These are phyloP conservation scores for Andrena praecox DNA, from an alignment of 2,888 invertebrate genomes.

Conservation along the genomic window DNA sequence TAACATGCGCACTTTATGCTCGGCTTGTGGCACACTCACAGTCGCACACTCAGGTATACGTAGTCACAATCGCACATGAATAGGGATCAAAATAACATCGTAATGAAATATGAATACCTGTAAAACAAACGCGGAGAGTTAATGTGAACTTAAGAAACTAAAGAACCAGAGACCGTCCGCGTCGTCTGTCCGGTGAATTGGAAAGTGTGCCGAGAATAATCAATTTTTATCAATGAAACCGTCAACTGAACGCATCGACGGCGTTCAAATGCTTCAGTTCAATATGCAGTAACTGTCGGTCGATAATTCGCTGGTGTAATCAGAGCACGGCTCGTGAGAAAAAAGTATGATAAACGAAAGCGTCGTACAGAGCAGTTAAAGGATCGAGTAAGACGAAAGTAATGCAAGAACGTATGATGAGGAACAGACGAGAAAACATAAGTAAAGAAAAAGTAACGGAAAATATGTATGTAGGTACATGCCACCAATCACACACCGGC, in stretches of 20 bases:
- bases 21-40: slow-evolving; percentile 59
- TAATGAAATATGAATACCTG: slow-evolving; percentile 38
- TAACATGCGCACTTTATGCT: slow-evolving; percentile 69
- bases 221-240: background rate
- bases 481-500: slow-evolving; percentile 75
- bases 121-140: slow-evolving; percentile 17
- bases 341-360: slow-evolving; percentile 16
- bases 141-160: slow-evolving; percentile 23
- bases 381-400: background rate
- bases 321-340: background rate
- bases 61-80: slow-evolving; percentile 54
- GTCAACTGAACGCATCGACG: too few species aligned
- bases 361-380: slow-evolving; percentile 10
- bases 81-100: slow-evolving; percentile 31
- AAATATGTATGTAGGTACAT: slow-evolving; percentile 64
- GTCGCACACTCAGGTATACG: slow-evolving; percentile 60
- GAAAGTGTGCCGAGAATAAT: background rate
- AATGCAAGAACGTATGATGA: slow-evolving; percentile 4
- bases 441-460: slow-evolving; percentile 62
- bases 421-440: background rate
- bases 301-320: background rate
- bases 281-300: background rate
- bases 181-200: slow-evolving; percentile 16
- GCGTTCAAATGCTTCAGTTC: too few species aligned
- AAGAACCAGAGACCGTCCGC: background rate